A percentile compares a stretch with the other conserved stretches of the same genome.
Conservation (phyloP, 2,113 vertebrate species). For the Caranx melampygus region DNA sequence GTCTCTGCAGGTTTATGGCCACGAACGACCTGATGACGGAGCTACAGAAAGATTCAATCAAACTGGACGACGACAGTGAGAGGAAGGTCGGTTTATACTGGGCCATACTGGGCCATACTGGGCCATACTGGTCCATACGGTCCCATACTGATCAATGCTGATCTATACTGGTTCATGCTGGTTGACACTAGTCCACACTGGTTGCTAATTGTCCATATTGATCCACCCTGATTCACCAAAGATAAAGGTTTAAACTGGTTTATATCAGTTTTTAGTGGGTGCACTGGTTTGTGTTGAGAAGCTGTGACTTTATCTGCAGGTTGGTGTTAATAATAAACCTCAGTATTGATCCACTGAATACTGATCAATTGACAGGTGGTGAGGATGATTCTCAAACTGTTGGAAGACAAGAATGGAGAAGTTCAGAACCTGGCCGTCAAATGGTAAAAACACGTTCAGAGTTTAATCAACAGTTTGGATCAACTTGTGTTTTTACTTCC, state of each 20-base stretch:
- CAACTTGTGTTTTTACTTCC: background rate
- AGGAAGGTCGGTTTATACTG: conserved; percentile 83
- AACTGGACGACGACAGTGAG: conserved; percentile 98
- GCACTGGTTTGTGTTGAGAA: background rate
- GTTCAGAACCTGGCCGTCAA: conserved; percentile 99
- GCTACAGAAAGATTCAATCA: conserved; percentile 98
- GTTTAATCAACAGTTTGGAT: no score
- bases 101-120: background rate
- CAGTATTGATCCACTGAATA: background rate
- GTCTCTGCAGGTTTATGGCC: conserved; percentile 93
- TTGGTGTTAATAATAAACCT: no score
- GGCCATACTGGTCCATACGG: background rate
- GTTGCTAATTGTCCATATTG: no score
- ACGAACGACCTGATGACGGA: conserved; percentile 99
- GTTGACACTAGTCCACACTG: background rate
- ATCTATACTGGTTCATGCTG: background rate
- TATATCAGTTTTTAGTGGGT: background rate
- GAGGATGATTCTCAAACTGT: conserved; percentile 98
- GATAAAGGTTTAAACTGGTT: no score
- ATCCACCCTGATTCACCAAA: no score
- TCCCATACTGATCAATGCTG: no score
- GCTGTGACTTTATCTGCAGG: background rate
- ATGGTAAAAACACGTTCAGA: conserved; percentile 84
- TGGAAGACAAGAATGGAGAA: conserved; percentile 99
- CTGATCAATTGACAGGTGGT: conserved; percentile 85